Evolutionary conservation across 1,140 invertebrate genomes (phyloP), one percentile per base, ranked within the genome.

Genomic region (Trachymyrmex septentrionalis): DNA sequence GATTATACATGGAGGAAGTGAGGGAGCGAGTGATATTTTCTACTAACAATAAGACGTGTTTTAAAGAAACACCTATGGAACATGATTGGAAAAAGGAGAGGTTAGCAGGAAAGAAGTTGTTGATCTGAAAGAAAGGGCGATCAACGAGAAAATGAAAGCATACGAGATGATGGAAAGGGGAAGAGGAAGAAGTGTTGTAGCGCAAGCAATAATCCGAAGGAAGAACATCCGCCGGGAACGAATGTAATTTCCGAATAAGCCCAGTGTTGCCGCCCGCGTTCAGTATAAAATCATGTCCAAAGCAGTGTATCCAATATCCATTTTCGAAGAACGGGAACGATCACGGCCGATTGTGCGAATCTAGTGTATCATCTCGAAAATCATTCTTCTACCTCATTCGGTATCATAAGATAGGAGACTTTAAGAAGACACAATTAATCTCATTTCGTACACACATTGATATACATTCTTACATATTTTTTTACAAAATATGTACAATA

Each of bases 171-270:
- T 21, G 19, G 55, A 3, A 24, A 19, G 24, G 2, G 14, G 14
- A 24, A 5, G 19, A 34, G 30, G n/a, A 57, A 24, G 24, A 24
- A 53, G 59, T 30, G 27, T 73, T 73, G 80, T 82, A 82, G 34
- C 66, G 53, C 38, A 27, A 61, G 67, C 69, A 73, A 34, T 34
- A 34, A 34, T 84, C 80, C 80, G n/a, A 61, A 73, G 30, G 24
- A 84, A 38, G 80, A 63, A 84, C 57, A 84, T 84, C 69, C 69
- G 55, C 44, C 55, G 69, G 55, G 67, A 86, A 89, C 69, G 78
- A 82, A 85, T 86, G 86, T 86, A 80, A 89, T 87, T 90, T 87
- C 73, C 72, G 87, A 87, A 89, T 78, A 80, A 89, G 86, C 44
- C 59, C 50, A 27, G 19, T 73, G 50, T 69, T 55, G 30, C 64